Conservation (phyloP, 2,888 invertebrate species). For the Gryllus longicercus region DNA sequence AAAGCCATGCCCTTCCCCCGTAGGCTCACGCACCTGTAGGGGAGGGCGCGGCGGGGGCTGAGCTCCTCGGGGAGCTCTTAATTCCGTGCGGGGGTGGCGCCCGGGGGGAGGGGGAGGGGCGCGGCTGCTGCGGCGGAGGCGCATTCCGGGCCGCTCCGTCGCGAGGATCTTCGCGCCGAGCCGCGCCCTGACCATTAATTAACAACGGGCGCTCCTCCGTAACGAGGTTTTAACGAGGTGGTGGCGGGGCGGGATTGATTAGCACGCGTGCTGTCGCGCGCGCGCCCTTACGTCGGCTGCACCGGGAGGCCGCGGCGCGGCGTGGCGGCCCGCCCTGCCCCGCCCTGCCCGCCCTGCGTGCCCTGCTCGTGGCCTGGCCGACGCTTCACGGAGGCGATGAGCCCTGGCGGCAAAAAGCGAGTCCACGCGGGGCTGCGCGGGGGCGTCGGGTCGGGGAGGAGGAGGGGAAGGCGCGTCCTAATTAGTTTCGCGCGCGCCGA, state of each 20-base stretch:
- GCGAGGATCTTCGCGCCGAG: neutral
- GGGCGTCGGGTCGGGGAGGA: too few relatives aligned
- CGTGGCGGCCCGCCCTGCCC: neutral
- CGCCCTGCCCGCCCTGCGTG: neutral
- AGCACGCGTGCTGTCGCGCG: constrained; percentile 17
- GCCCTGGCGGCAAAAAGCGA: too few relatives aligned
- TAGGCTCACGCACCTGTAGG: too few relatives aligned
- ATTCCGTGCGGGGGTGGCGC: neutral
- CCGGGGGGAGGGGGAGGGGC: neutral
- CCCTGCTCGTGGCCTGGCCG: too few relatives aligned
- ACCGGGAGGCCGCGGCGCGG: neutral
- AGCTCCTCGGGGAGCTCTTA: too few relatives aligned
- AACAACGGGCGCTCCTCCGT: neutral
- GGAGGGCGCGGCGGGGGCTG: too few relatives aligned
- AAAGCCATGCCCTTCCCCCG: too few relatives aligned
- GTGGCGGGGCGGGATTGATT: neutral
- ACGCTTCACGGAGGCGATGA: too few relatives aligned
- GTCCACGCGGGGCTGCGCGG: too few relatives aligned
- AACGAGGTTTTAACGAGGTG: constrained; percentile 17
- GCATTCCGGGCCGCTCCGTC: neutral
- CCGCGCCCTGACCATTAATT: neutral
- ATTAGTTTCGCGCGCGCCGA: too few relatives aligned
- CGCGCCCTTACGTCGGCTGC: neutral
- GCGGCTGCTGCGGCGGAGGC: neutral
- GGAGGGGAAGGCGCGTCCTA: too few relatives aligned